These are phyloP conservation scores for Poeciliopsis paucimaculata DNA, from an alignment of 2,797 vertebrate species.

Conservation along the genomic window DNA sequence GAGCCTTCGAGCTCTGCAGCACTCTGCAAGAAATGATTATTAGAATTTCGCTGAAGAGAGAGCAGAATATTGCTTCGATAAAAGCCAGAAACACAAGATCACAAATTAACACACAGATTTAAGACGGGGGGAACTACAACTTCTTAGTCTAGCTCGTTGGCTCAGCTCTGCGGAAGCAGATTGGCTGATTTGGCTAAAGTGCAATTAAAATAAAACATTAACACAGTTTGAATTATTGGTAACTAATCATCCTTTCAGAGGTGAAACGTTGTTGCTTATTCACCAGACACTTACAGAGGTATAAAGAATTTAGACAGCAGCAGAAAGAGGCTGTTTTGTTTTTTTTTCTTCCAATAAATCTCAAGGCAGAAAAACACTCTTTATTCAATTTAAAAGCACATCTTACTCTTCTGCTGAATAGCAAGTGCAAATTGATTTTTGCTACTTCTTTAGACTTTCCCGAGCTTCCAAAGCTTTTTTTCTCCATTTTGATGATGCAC, in stretches of 20 bases:
- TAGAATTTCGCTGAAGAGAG: background rate
- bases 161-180: background rate
- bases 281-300: background rate
- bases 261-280: background rate
- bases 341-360: background rate
- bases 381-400: background rate
- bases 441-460: background rate
- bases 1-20: background rate
- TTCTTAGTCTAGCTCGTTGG: background rate
- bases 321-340: background rate
- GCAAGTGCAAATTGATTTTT: constrained; percentile 1
- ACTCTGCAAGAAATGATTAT: background rate
- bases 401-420: background rate
- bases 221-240: background rate
- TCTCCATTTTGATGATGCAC: background rate
- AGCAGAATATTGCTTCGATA: background rate
- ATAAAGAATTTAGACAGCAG: background rate
- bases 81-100: background rate
- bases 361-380: background rate
- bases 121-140: background rate
- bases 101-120: background rate
- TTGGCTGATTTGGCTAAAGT: background rate
- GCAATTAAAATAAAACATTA: background rate
- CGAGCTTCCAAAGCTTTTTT: background rate
- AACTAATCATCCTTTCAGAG: background rate